A percentile compares a stretch with the other conserved stretches of the same genome.
Conservation (phyloP, 2,888 invertebrate genomes). For the Phyllotreta striolata region DNA sequence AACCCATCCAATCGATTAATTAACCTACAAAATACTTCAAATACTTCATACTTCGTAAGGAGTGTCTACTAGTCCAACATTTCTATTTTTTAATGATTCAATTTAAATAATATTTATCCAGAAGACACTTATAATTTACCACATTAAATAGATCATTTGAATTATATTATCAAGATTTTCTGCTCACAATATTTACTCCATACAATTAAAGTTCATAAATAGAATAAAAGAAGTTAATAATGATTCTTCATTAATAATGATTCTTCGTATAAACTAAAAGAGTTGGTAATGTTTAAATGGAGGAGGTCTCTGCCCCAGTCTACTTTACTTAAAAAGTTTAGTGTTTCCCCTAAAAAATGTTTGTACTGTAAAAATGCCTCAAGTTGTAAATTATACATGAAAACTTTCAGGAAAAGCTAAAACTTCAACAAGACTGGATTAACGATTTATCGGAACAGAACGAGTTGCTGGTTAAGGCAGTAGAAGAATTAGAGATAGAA, state of each 20-base stretch:
- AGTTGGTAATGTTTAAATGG: too few species aligned
- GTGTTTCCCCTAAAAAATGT: neutral
- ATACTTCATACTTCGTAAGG: neutral
- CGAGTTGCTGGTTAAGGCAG: conserved; percentile 69
- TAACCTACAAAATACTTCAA: too few species aligned
- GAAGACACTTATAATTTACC: neutral
- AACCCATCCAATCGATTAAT: too few species aligned
- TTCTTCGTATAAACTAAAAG: too few species aligned
- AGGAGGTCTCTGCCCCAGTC: too few species aligned
- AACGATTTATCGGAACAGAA: conserved; percentile 74
- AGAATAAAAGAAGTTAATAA: too few species aligned
- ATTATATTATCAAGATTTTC: neutral
- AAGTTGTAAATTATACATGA: conserved; percentile 21
- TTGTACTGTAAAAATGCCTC: neutral
- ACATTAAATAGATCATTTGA: conserved; percentile 19
- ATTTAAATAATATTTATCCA: neutral
- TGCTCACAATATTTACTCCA: too few species aligned
- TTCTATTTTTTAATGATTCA: too few species aligned
- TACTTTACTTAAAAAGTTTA: too few species aligned
- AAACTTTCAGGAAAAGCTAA: conserved; percentile 68
- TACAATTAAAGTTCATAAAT: too few species aligned
- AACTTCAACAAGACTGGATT: conserved; percentile 72
- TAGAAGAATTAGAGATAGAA: conserved; percentile 73
- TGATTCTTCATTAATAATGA: too few species aligned
- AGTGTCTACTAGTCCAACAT: conserved; percentile 4